phyloP scores from a whole-genome alignment of 2,797 vertebrate genomes.

The Trachops cirrhosus region DNA sequence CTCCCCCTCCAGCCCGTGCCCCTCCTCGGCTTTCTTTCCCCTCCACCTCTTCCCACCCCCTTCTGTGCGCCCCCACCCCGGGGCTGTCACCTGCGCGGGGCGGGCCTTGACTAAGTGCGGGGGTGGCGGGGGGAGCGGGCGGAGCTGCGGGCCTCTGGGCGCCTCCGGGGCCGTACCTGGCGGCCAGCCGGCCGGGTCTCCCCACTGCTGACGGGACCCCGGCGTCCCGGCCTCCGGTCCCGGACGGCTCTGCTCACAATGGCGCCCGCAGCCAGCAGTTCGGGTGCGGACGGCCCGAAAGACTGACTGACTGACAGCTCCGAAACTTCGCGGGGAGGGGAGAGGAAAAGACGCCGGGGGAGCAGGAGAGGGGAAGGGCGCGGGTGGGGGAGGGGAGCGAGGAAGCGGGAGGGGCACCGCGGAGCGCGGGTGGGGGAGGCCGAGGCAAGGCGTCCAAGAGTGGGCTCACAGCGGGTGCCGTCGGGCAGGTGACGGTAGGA shows the following conservation, averaged over 20 bases:
- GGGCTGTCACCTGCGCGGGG: conserved; percentile 62
- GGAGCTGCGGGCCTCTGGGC: not conserved
- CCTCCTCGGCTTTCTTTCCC: not conserved
- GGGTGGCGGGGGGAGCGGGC: not conserved
- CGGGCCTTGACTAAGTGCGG: not conserved
- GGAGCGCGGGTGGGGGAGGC: not conserved
- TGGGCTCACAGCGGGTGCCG: not conserved
- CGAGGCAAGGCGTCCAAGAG: not conserved
- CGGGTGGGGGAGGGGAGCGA: not conserved
- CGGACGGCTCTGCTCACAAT: conserved; percentile 23
- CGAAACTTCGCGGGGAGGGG: conserved; percentile 70
- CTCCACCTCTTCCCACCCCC: not conserved
- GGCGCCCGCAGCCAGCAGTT: conserved; percentile 56
- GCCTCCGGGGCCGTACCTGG: conserved; percentile 29
- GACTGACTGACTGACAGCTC: conserved; percentile 64
- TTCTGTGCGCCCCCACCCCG: not conserved
- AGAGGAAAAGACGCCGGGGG: conserved; percentile 40
- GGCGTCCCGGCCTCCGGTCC: conserved; percentile 28
- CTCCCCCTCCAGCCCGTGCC: not conserved
- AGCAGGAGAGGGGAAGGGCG: not conserved
- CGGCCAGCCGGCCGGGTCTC: not conserved
- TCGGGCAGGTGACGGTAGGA: conserved; percentile 21
- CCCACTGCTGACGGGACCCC: not conserved
- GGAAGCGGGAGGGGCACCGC: not conserved
- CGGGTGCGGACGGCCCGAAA: conserved; percentile 38